A percentile compares a stretch with the other conserved stretches of the same genome.
Conservation (phyloP, 2,797 vertebrate species). For the Phoxinus dragarum region DNA sequence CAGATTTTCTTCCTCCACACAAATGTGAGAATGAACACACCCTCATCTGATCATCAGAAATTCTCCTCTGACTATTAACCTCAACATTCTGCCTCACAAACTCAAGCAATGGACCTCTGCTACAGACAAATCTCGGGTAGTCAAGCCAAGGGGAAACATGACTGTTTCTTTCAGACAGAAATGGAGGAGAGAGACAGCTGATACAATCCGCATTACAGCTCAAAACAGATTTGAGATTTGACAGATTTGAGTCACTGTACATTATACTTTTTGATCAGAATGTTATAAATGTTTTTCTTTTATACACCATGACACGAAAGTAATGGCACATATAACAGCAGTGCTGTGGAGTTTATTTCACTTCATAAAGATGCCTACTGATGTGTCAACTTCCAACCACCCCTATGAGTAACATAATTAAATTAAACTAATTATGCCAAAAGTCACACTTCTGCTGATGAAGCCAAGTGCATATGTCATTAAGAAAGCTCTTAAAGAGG, state of each 20-base stretch:
- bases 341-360: conserved; percentile 4
- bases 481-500: conserved; percentile 25
- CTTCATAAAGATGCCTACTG: conserved; percentile 11
- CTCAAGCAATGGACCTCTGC: conserved; percentile 47
- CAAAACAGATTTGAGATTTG: not conserved
- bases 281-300: conserved; percentile 6
- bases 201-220: not conserved
- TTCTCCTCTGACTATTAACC: conserved; percentile 8
- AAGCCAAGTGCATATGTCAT: conserved; percentile 18
- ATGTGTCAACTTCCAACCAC: conserved; percentile 9
- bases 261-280: not conserved
- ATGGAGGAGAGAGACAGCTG: not conserved
- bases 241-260: not conserved
- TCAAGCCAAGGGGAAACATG: conserved; percentile 14
- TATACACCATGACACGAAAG: not conserved
- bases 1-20: conserved; percentile 43
- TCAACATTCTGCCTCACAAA: conserved; percentile 35
- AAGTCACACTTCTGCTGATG: conserved; percentile 36
- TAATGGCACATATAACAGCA: not conserved
- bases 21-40: conserved; percentile 31
- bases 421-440: conserved; percentile 24
- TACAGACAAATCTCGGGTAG: conserved; percentile 26
- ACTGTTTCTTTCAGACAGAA: conserved; percentile 4
- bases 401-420: conserved; percentile 6
- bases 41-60: conserved; percentile 23